phyloP scores from a whole-genome alignment of 2,797 vertebrate genomes.

The Thalassophryne amazonica region DNA sequence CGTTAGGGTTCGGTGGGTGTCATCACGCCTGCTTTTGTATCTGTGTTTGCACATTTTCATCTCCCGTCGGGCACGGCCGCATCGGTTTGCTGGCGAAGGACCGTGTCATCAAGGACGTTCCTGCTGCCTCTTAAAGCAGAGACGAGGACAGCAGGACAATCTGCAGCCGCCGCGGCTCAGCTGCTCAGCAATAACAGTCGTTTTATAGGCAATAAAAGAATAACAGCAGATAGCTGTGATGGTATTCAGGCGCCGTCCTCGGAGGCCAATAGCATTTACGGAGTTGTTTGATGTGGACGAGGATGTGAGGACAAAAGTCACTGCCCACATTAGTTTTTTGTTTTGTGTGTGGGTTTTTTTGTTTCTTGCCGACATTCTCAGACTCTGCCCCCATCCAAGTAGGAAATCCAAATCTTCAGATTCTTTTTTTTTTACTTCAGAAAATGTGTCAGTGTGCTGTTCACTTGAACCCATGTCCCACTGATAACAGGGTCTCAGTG shows the following conservation, averaged over 20 bases:
- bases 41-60: not conserved
- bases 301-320: not conserved
- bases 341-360: too few species aligned
- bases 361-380: too few species aligned
- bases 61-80: not conserved
- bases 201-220: conserved; percentile 32
- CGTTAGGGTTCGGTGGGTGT: not conserved
- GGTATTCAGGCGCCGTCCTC: not conserved
- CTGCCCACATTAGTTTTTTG: not conserved
- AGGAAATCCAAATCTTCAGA: too few species aligned
- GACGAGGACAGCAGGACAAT: not conserved
- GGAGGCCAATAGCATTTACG: conserved; percentile 3
- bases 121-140: conserved; percentile 3
- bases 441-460: too few species aligned
- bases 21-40: not conserved
- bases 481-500: too few species aligned
- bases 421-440: too few species aligned
- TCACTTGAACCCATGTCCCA: too few species aligned
- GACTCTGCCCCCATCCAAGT: too few species aligned
- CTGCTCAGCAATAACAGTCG: not conserved
- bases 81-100: conserved; percentile 4
- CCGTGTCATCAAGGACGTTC: not conserved
- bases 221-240: not conserved
- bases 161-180: conserved; percentile 5
- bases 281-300: not conserved